Percentiles rank a stretch among this genome's conserved stretches.
These are phyloP conservation scores for Escarpia spicata DNA, from an alignment of 2,888 invertebrate species.

Conservation along the genomic window DNA sequence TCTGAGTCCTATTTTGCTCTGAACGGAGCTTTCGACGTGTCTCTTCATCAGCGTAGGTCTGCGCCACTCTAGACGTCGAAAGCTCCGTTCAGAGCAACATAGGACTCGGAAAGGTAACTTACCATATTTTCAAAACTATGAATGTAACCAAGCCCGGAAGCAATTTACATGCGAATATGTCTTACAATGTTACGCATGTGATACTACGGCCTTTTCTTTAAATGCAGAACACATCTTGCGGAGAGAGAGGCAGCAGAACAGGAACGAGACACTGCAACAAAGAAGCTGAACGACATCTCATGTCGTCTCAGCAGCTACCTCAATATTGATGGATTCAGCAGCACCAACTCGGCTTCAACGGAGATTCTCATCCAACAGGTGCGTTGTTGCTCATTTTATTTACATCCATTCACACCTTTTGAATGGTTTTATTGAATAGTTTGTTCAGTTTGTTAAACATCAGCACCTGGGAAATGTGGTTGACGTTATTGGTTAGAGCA, in stretches of 20 bases:
- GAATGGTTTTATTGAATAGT: not conserved
- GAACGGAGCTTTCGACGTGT: no score
- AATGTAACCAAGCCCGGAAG: no score
- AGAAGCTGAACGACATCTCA: constrained; percentile 30
- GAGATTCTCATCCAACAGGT: constrained; percentile 17
- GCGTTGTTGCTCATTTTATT: not conserved
- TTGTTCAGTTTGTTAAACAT: not conserved
- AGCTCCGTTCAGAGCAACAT: no score
- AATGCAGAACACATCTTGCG: constrained; percentile 35
- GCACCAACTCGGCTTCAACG: not conserved
- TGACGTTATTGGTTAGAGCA: no score
- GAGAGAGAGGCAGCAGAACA: constrained; percentile 39
- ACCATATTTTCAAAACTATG: no score
- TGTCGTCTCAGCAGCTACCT: constrained; percentile 7
- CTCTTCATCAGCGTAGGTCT: no score
- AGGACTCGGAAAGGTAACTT: no score
- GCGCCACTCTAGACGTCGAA: no score
- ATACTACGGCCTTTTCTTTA: not conserved
- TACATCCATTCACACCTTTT: not conserved
- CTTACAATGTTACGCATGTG: not conserved
- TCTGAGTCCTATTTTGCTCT: no score
- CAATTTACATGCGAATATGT: no score
- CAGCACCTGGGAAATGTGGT: no score
- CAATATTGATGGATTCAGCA: not conserved
- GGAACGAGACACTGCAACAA: constrained; percentile 25